Conservation (phyloP, 2,797 vertebrate species). For the Etheostoma nigrum region DNA sequence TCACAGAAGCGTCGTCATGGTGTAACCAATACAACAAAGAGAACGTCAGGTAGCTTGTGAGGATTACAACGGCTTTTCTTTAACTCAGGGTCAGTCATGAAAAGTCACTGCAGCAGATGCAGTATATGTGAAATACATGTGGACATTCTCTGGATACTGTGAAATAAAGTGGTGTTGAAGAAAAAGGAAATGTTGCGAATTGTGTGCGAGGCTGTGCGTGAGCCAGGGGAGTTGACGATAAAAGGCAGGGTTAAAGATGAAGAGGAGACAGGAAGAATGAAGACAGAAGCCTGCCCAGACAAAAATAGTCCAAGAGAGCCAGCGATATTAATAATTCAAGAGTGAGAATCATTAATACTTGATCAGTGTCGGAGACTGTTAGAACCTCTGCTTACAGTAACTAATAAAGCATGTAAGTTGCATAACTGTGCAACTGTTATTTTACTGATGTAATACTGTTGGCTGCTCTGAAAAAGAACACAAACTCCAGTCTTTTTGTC, state of each 20-base stretch:
- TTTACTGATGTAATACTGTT: background rate
- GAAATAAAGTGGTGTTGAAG: slow-evolving; percentile 42
- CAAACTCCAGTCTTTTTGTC: background rate
- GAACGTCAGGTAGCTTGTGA: slow-evolving; percentile 41
- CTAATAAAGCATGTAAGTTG: slow-evolving; percentile 47
- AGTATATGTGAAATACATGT: background rate
- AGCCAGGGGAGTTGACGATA: slow-evolving; percentile 47
- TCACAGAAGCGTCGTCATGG: background rate
- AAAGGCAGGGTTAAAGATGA: slow-evolving; percentile 54
- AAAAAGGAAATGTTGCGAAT: slow-evolving; percentile 45
- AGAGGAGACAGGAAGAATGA: slow-evolving; percentile 62
- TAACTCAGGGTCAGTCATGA: slow-evolving; percentile 47
- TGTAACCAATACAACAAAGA: background rate
- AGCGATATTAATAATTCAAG: slow-evolving; percentile 85
- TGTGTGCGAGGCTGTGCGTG: slow-evolving; percentile 44
- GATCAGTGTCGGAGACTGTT: slow-evolving; percentile 73
- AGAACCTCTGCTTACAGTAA: slow-evolving; percentile 59
- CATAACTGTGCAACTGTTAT: slow-evolving; percentile 31
- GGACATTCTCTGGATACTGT: background rate
- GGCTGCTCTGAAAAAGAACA: slow-evolving; percentile 12
- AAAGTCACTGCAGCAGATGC: slow-evolving; percentile 42
- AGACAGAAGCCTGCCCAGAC: slow-evolving; percentile 63
- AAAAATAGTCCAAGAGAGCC: slow-evolving; percentile 82
- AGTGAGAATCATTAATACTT: slow-evolving; percentile 83
- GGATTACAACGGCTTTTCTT: slow-evolving; percentile 74